These are phyloP conservation scores for Sarcophaga rosellei DNA, from an alignment of 2,888 invertebrate species.

Conservation along the genomic window DNA sequence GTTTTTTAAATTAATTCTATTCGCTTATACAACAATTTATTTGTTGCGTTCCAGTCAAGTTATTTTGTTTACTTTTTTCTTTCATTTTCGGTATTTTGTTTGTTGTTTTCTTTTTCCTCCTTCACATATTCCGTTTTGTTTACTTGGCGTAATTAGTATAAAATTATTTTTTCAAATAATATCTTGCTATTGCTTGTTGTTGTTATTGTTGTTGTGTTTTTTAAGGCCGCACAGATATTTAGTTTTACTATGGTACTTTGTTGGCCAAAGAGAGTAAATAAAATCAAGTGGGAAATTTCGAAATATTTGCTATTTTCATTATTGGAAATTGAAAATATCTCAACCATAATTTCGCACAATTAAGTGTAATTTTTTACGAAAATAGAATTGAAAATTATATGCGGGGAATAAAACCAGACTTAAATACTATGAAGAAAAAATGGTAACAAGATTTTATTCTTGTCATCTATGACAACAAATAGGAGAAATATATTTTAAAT, in stretches of 20 bases:
- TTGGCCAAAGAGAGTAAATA: background rate
- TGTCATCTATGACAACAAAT: too few species aligned
- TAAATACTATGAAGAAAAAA: too few species aligned
- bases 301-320: constrained; percentile 12
- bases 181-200: background rate
- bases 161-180: constrained; percentile 27
- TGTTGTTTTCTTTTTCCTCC: constrained; percentile 9
- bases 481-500: too few species aligned
- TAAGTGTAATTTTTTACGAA: too few species aligned
- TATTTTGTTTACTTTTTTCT: constrained; percentile 6
- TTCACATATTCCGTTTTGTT: background rate
- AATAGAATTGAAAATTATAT: too few species aligned
- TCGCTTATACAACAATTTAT: constrained; percentile 14
- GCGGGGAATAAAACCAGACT: too few species aligned
- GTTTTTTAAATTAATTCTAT: constrained; percentile 1
- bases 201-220: background rate
- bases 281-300: background rate
- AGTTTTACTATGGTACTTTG: background rate
- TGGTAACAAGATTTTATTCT: too few species aligned
- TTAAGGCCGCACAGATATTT: constrained; percentile 22
- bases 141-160: constrained; percentile 38
- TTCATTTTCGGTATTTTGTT: constrained; percentile 11
- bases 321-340: constrained; percentile 1
- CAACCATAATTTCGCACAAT: background rate
- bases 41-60: constrained; percentile 37